Evolutionary conservation across 1,140 invertebrate genomes (phyloP), one percentile per base, ranked within the genome.

Genomic region (Drosophila tani): DNA sequence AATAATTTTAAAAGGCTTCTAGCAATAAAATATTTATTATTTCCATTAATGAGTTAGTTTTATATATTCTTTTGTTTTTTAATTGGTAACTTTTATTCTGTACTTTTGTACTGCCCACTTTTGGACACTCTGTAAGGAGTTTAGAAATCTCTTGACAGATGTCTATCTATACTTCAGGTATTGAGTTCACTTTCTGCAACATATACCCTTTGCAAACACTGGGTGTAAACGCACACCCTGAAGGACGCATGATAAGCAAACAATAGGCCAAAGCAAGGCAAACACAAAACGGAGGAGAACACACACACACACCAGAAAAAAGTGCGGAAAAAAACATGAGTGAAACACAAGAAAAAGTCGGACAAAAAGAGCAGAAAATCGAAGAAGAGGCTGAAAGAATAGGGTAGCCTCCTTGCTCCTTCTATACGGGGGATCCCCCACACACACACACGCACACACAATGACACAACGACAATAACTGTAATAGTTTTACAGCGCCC

Each of bases 401-500:
- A 56, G 62, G 38, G 11, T 21, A 64, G 41, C 24, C 62, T 35
- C 19, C 17, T 21, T n/a, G 12, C 55, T 43, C 17, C n/a, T 43
- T 35, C 46, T 38, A 35, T 17, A 47, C 41, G 64, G 58, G 64
- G 58, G 58, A 67, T 68, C 65, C 38, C 24, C 12, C 41, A 38
- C 53, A 53, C 46, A 17, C 27, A 43, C 41, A 62, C 56, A 56
- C 38, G 50, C 11, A 47, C 43, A 9, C 40, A 43, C 41, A 32
- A 47, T 15, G 15, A 11, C 29, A 35, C 57, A n/a, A 14, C 55
- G 40, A 64, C 71, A 67, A 71, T 79, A 65, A 68, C 19, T 68
- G 64, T 82, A 85, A 86, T 86, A 82, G 82, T 86, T 87, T 87
- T 82, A 87, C 63, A 85, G 57, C 82, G 82, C 53, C 57, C 71